Evolutionary conservation across 2,113 vertebrate genomes (phyloP).

Genomic region (Dipodomys merriami): DNA sequence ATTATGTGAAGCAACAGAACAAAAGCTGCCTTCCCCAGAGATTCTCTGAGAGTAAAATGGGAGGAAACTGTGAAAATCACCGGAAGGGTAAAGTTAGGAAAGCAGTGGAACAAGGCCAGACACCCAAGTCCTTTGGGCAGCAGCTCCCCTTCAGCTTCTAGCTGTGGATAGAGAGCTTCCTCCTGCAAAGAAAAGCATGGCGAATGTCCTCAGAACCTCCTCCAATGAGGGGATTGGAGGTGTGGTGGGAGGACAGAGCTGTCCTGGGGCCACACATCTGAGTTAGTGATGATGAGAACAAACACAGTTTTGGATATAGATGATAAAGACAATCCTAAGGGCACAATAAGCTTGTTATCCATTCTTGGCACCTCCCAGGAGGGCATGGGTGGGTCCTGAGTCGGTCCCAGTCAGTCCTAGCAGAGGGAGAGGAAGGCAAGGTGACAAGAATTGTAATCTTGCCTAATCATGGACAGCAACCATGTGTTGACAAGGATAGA

Average conservation of each 20-base stretch:
- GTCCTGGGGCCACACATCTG: not conserved
- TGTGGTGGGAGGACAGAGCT: not conserved
- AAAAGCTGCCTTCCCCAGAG: conserved; percentile 49
- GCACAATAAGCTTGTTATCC: not conserved
- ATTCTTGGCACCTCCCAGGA: not conserved
- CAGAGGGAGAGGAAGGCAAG: not conserved
- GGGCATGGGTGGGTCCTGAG: too few species aligned
- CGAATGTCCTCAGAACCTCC: not conserved
- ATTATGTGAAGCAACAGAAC: conserved; percentile 21
- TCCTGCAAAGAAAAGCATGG: not conserved
- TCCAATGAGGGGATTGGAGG: too few species aligned
- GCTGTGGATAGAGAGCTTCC: not conserved
- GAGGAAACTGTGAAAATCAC: conserved; percentile 36
- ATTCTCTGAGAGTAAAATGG: conserved; percentile 29
- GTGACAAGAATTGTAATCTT: not conserved
- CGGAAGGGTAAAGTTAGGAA: not conserved
- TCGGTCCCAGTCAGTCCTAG: not conserved
- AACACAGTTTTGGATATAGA: too few species aligned
- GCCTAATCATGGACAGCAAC: not conserved
- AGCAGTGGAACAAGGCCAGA: not conserved
- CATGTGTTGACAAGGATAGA: not conserved
- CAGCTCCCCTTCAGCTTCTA: too few species aligned
- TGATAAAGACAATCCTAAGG: not conserved
- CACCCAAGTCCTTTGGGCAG: not conserved
- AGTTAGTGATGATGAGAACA: not conserved